A percentile compares a stretch with the other conserved stretches of the same genome.
These are phyloP conservation scores for Micronisus gabar DNA, from an alignment of 2,113 vertebrate genomes.

Conservation along the genomic window DNA sequence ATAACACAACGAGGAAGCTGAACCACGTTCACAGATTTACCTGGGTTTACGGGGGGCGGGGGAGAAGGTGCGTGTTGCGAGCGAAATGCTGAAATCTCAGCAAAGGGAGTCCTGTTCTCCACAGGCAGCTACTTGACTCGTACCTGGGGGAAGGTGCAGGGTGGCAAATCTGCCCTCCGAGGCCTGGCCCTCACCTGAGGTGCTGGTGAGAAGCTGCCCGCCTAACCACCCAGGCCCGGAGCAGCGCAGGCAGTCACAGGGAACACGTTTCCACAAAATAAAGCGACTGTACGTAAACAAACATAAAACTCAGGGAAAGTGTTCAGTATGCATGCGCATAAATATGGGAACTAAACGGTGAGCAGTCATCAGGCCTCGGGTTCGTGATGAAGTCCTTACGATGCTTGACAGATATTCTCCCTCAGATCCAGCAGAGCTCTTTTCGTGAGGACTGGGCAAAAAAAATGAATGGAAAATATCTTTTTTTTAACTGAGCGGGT, in stretches of 20 bases:
- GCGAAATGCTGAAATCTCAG: background rate
- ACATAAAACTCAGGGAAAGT: background rate
- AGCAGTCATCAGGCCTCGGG: background rate
- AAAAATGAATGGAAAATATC: background rate
- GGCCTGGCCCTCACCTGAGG: background rate
- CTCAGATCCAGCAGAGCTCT: background rate
- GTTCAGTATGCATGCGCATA: background rate
- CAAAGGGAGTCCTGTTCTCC: background rate
- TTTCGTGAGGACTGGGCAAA: background rate
- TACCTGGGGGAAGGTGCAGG: too few species aligned
- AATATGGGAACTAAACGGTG: background rate
- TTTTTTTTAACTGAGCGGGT: background rate
- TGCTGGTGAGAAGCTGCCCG: background rate
- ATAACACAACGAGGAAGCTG: background rate
- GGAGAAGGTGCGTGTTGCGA: background rate
- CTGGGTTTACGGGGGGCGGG: background rate
- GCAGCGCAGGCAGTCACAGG: accelerated
- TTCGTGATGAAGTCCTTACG: background rate
- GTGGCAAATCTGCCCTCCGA: accelerated
- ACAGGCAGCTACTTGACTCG: too few species aligned
- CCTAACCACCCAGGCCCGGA: accelerated
- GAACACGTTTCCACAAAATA: background rate
- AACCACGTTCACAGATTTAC: background rate
- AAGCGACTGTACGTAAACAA: background rate
- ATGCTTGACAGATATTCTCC: too few species aligned